A percentile compares a stretch with the other conserved stretches of the same genome.
These are phyloP conservation scores for Eumerus sabulonum DNA, from an alignment of 2,888 invertebrate genomes.

Conservation along the genomic window DNA sequence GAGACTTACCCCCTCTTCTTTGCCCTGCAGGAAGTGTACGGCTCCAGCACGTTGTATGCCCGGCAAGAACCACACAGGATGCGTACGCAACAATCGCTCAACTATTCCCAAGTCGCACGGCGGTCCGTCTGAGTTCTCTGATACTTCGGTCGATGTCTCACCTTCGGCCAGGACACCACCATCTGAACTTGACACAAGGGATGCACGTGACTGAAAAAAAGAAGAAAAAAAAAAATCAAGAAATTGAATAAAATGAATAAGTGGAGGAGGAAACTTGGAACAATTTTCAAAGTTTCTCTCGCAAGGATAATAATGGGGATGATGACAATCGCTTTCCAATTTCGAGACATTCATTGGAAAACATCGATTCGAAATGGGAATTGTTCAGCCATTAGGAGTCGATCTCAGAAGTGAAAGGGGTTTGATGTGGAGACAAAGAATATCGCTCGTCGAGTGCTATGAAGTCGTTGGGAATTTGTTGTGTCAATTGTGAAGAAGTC, in stretches of 20 bases:
- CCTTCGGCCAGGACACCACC: constrained; percentile 81
- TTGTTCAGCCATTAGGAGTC: constrained; percentile 66
- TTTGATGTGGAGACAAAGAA: constrained; percentile 13
- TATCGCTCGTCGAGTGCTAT: constrained; percentile 15
- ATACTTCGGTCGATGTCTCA: constrained; percentile 83
- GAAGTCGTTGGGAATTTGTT: constrained; percentile 48
- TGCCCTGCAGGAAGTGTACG: constrained; percentile 94
- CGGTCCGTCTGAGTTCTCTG: constrained; percentile 81
- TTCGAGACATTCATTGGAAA: constrained; percentile 52
- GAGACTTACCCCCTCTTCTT: constrained; percentile 94
- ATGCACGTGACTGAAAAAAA: constrained; percentile 77
- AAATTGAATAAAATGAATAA: constrained; percentile 7
- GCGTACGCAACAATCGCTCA: constrained; percentile 93
- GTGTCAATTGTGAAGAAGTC: constrained; percentile 24
- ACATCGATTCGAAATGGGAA: constrained; percentile 65
- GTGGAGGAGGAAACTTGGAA: constrained; percentile 37
- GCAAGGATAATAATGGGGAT: constrained; percentile 27
- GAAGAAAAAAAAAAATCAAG: constrained; percentile 45
- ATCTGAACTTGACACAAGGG: constrained; percentile 80
- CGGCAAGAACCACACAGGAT: constrained; percentile 97
- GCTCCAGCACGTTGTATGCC: constrained; percentile 96
- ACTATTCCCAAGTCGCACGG: constrained; percentile 91
- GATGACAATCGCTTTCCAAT: constrained; percentile 57
- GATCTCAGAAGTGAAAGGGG: constrained; percentile 50
- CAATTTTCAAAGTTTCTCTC: too few relatives aligned